A percentile compares a stretch with the other conserved stretches of the same genome.
Conservation (phyloP, 2,888 invertebrate species). For the Onthophagus sagittarius region DNA sequence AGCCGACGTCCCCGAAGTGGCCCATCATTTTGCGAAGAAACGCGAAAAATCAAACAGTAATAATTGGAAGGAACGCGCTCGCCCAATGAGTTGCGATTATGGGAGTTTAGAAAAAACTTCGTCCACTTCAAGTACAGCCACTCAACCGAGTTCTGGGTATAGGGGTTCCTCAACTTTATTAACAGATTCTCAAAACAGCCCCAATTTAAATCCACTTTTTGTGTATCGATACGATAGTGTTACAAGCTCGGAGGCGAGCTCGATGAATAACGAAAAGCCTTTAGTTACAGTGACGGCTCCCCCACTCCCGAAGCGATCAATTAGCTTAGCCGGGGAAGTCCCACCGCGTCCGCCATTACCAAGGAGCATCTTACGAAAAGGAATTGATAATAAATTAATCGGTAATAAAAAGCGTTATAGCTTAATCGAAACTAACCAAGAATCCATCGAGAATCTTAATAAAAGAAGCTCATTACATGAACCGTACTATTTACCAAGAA, state of each 20-base stretch:
- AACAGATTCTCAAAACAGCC: conserved; percentile 71
- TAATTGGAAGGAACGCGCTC: conserved; percentile 42
- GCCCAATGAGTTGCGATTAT: conserved; percentile 60
- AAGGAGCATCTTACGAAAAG: conserved; percentile 67
- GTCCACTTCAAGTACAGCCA: conserved; percentile 67
- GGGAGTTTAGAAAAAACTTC: conserved; percentile 55
- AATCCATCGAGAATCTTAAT: conserved; percentile 42
- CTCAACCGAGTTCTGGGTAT: conserved; percentile 82
- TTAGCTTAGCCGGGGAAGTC: conserved; percentile 53
- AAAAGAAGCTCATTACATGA: conserved; percentile 76
- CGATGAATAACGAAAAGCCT: conserved; percentile 51
- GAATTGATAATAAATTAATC: conserved; percentile 55
- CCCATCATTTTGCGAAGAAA: conserved; percentile 59
- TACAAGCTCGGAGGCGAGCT: conserved; percentile 69
- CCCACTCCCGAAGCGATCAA: conserved; percentile 64
- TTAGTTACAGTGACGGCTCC: conserved; percentile 50
- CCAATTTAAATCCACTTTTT: conserved; percentile 68
- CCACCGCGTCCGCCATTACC: conserved; percentile 72
- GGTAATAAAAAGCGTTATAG: conserved; percentile 64
- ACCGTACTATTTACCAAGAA: conserved; percentile 55
- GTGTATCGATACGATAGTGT: conserved; percentile 79
- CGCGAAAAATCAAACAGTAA: conserved; percentile 43
- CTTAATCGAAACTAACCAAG: conserved; percentile 60
- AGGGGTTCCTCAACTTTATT: conserved; percentile 79
- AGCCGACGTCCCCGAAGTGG: conserved; percentile 75